These are phyloP conservation scores for Panagrolaimus sp. DNA, from an alignment of 1,140 invertebrate species.

Conservation along the genomic window DNA sequence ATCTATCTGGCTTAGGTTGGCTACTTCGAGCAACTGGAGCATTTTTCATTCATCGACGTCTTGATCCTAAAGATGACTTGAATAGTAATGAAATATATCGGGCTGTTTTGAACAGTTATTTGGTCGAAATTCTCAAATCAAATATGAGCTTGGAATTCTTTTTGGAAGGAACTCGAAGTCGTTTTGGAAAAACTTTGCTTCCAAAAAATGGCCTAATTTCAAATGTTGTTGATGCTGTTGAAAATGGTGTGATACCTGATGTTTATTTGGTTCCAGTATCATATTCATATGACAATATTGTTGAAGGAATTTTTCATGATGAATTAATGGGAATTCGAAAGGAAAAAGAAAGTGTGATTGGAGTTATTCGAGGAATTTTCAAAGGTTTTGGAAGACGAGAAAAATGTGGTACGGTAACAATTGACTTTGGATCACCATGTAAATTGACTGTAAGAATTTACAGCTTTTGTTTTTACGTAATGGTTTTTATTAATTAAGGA, in stretches of 20 bases:
- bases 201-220: slow-evolving; percentile 74
- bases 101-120: slow-evolving; percentile 71
- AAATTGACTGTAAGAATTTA: slow-evolving; percentile 68
- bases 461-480: not conserved
- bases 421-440: slow-evolving; percentile 88
- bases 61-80: slow-evolving; percentile 61
- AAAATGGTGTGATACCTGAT: slow-evolving; percentile 78
- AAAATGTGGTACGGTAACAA: slow-evolving; percentile 78
- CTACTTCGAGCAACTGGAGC: slow-evolving; percentile 75
- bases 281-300: slow-evolving; percentile 82
- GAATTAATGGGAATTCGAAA: slow-evolving; percentile 72
- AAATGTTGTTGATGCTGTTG: slow-evolving; percentile 81
- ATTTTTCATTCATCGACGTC: slow-evolving; percentile 81
- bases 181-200: slow-evolving; percentile 49
- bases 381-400: slow-evolving; percentile 76
- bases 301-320: slow-evolving; percentile 84
- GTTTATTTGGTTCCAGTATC: slow-evolving; percentile 82
- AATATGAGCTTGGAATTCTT: slow-evolving; percentile 90
- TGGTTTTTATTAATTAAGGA: slow-evolving; percentile 21
- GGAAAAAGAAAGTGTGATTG: slow-evolving; percentile 65
- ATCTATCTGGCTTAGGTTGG: slow-evolving; percentile 79
- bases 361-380: slow-evolving; percentile 77
- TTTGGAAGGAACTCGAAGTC: slow-evolving; percentile 82
- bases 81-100: slow-evolving; percentile 75
- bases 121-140: slow-evolving; percentile 70